phyloP scores from a whole-genome alignment of 2,888 invertebrate genomes.

The Leptogaster cylindrica region DNA sequence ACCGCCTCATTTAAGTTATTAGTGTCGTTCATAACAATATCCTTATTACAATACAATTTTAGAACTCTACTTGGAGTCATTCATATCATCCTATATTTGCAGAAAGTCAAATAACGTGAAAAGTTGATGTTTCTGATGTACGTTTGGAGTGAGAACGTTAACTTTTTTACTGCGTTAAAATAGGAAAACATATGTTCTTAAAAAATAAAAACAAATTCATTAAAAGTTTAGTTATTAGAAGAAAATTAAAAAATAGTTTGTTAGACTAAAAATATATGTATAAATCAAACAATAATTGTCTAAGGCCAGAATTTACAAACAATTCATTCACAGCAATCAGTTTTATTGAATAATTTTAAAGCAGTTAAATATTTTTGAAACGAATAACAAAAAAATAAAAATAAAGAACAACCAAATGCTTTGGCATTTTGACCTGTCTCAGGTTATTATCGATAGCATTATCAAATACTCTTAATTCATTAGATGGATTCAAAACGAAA shows the following conservation, averaged over 20 bases:
- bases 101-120: no score
- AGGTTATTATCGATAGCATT: background rate
- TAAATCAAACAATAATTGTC: conserved; percentile 53
- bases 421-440: background rate
- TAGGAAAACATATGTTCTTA: background rate
- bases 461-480: background rate
- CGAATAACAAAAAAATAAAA: background rate
- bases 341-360: background rate
- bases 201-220: background rate
- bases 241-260: background rate
- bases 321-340: conserved; percentile 18
- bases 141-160: no score
- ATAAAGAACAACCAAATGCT: background rate
- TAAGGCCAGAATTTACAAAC: conserved; percentile 55
- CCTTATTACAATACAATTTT: no score
- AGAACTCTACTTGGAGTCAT: no score
- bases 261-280: conserved; percentile 5
- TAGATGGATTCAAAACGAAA: background rate
- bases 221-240: conserved; percentile 24
- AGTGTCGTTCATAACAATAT: no score
- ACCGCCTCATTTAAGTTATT: no score
- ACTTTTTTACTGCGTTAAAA: no score
- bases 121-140: no score
- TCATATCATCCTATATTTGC: no score
- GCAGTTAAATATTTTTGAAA: conserved; percentile 6